phyloP scores from a whole-genome alignment of 2,113 vertebrate species.

The Dendrocopos noguchii region DNA sequence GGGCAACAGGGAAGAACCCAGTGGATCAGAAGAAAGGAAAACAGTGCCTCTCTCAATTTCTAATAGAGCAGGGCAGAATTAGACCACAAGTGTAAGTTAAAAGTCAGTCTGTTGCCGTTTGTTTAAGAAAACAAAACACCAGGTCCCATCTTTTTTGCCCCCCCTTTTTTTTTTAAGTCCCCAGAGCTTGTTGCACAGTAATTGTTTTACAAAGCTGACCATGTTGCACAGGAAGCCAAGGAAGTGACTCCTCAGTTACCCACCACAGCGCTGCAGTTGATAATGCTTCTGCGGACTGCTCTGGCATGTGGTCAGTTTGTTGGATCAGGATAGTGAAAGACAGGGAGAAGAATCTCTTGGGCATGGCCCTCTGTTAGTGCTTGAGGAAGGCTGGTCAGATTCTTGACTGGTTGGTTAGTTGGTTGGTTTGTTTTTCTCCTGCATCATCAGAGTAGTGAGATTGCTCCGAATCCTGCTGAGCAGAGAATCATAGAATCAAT shows the following conservation, averaged over 20 bases:
- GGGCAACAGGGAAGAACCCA: background rate
- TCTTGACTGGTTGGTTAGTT: background rate
- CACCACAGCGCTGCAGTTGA: background rate
- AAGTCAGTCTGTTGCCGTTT: background rate
- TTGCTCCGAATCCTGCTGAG: background rate
- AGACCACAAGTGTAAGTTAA: background rate
- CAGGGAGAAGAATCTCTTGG: background rate
- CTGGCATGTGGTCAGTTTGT: background rate
- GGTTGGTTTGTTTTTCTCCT: too few species aligned
- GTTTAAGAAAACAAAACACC: background rate
- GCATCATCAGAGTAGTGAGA: background rate
- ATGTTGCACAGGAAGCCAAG: background rate
- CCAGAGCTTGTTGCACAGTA: background rate
- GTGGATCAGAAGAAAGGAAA: background rate
- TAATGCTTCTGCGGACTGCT: background rate
- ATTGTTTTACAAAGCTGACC: background rate
- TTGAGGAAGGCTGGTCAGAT: background rate
- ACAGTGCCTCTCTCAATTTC: background rate
- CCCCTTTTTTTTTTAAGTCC: background rate
- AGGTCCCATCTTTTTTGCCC: background rate
- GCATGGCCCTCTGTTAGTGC: background rate
- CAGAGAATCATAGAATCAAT: too few species aligned
- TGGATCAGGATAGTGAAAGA: background rate
- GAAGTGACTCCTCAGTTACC: background rate
- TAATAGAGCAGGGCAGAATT: background rate